Conservation (phyloP, 2,113 vertebrate species). For the Calidris pygmaea region DNA sequence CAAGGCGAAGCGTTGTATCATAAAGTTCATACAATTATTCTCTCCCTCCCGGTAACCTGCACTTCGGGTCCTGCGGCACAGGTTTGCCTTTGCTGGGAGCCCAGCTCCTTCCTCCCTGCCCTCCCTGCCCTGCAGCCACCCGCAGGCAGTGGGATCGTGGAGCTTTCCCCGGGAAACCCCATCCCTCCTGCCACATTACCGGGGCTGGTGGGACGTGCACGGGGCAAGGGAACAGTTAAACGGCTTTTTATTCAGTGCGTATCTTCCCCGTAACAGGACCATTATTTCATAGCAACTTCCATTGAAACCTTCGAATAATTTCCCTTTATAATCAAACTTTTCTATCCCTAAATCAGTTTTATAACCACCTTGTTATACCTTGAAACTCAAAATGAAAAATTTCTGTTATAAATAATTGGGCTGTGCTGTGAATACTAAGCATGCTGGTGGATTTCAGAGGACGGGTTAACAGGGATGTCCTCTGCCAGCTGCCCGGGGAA, state of each 20-base stretch:
- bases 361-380: slow-evolving; percentile 63
- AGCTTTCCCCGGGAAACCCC: background rate
- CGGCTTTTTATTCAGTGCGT: background rate
- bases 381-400: slow-evolving; percentile 55
- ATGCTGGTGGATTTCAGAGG: background rate
- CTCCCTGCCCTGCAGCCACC: background rate
- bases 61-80: rapidly evolving
- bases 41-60: rapidly evolving
- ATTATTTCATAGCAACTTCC: slow-evolving; percentile 33
- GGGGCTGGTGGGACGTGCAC: too few species aligned
- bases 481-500: background rate
- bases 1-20: background rate
- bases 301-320: slow-evolving; percentile 39
- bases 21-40: background rate
- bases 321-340: slow-evolving; percentile 61
- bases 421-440: slow-evolving; percentile 32
- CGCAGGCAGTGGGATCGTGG: background rate
- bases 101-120: background rate
- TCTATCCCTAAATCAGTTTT: slow-evolving; percentile 64
- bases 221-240: background rate
- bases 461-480: rapidly evolving
- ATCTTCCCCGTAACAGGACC: background rate
- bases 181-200: rapidly evolving
- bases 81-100: background rate
- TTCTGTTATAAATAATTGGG: slow-evolving; percentile 47